A percentile compares a stretch with the other conserved stretches of the same genome.
Conservation (phyloP, 2,113 vertebrate species). For the Seriola quinqueradiata region DNA sequence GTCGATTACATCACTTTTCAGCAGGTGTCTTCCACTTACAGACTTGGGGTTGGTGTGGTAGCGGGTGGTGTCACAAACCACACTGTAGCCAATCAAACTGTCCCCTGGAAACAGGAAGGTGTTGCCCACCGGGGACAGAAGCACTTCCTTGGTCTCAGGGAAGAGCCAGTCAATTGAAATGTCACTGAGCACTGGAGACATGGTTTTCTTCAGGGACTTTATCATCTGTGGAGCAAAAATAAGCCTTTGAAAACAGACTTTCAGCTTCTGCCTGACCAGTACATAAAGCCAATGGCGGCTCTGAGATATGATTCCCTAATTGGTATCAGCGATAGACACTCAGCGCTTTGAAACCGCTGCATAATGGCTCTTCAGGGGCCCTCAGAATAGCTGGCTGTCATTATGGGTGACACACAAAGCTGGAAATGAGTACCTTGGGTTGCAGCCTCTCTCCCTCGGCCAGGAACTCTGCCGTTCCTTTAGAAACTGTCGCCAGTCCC, state of each 20-base stretch:
- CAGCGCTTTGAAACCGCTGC: constrained; percentile 41
- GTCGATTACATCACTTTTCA: not conserved
- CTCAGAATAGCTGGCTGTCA: constrained; percentile 55
- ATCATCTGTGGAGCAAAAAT: constrained; percentile 89
- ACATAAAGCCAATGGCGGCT: constrained; percentile 10
- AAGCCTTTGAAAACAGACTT: not conserved
- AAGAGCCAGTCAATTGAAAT: constrained; percentile 96
- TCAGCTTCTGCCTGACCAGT: constrained; percentile 10
- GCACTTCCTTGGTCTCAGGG: constrained; percentile 91
- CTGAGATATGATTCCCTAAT: constrained; percentile 61
- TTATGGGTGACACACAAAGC: constrained; percentile 58
- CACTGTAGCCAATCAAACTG: constrained; percentile 89
- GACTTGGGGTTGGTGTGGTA: constrained; percentile 88
- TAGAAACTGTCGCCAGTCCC: constrained; percentile 90
- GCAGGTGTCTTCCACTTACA: constrained; percentile 83
- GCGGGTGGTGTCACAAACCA: constrained; percentile 90
- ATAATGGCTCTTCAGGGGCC: constrained; percentile 63
- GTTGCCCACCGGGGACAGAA: constrained; percentile 90
- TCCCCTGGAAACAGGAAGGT: constrained; percentile 95
- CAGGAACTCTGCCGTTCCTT: constrained; percentile 92
- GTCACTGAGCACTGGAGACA: constrained; percentile 92
- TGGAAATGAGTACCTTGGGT: constrained; percentile 88
- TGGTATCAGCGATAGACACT: constrained; percentile 43
- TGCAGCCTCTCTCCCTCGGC: constrained; percentile 91
- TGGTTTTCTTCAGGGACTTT: constrained; percentile 93